Evolutionary conservation across 2,888 invertebrate species (phyloP), one percentile per base, ranked within the genome.

Genomic region (Hedya salicella): DNA sequence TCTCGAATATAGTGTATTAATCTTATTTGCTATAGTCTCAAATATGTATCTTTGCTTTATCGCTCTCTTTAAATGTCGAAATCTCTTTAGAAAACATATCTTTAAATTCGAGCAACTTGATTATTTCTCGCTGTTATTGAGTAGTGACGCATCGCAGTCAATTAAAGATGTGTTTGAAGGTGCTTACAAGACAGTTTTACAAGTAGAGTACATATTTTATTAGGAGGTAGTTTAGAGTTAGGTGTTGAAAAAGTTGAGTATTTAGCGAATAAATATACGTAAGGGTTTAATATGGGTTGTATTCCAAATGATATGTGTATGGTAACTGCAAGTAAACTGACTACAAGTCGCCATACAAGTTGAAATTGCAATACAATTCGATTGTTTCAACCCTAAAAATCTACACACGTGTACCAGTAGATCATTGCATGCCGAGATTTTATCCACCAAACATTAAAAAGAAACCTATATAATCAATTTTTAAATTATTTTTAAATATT

Each of bases 161-260:
- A 46, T 65, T 19, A 65, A 39, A 46, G 59, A 65, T 65, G 59
- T 46, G 39, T 52, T 42, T 17, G 25, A 44, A 39, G 59, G 50
- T 52, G 52, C 42, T 64, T 36, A 44, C 46, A 46, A 65, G 52
- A 46, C 59, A 46, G 50, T 32, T 48, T 14, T 21, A 21, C 19
- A 46, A 44, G 8, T 36, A 11, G 11, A 50, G 14, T 19, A 5
- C 8, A 16, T 16, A 17, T 59, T 42, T 17, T 39, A 42, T 48
- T 48, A 25, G 25, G 40, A 49, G 30, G 30, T 46, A 17, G 4
- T 25, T 17, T 57, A 57, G 40, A 17, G 1, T 46, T 63, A 54
- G 62, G 30, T 19, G 46, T 54, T 48, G 36, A 54, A 21, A 14
- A 25, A 25, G 25, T 25, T 25, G 25, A 25, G 25, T 25, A 25